phyloP scores from a whole-genome alignment of 2,888 invertebrate genomes.

The Tiliacea aurago region DNA sequence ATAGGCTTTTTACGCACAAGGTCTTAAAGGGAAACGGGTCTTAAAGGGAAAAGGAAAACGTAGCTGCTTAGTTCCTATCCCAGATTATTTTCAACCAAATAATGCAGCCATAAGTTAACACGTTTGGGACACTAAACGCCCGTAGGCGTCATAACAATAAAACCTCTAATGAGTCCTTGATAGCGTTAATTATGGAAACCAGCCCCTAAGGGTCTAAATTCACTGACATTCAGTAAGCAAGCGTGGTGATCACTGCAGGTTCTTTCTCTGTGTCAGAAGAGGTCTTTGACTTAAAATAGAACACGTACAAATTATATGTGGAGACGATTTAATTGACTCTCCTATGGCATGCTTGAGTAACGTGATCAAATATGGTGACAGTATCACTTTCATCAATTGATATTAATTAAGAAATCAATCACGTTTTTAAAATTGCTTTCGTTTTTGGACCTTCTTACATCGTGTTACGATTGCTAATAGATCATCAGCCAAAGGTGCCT shows the following conservation, averaged over 20 bases:
- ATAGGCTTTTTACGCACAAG: background rate
- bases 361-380: background rate
- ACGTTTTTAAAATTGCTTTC: background rate
- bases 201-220: background rate
- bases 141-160: no score
- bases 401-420: slow-evolving; percentile 4
- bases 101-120: background rate
- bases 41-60: no score
- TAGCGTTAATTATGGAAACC: background rate
- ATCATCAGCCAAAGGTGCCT: background rate
- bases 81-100: background rate
- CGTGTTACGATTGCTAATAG: background rate
- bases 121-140: no score
- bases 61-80: background rate
- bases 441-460: background rate
- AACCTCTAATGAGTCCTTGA: no score
- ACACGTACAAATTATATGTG: no score
- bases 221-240: no score
- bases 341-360: background rate
- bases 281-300: background rate
- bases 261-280: no score
- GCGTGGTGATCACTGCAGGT: background rate
- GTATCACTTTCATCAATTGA: slow-evolving; percentile 22
- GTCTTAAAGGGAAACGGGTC: no score
- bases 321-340: background rate